phyloP scores from a whole-genome alignment of 2,888 invertebrate genomes.

The Mythimna pallens region DNA sequence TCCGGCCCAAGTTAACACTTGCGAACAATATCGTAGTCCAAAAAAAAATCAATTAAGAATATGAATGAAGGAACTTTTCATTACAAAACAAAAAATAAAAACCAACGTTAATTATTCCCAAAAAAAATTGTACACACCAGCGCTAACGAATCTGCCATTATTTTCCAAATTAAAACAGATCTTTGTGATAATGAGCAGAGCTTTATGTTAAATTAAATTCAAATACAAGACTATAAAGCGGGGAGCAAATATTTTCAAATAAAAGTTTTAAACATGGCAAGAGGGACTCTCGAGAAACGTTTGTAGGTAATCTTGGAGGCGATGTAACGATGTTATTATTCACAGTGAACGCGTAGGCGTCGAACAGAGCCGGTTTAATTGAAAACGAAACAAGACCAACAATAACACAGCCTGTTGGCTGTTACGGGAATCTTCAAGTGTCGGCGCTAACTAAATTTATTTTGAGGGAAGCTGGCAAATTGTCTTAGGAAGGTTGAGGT shows the following conservation, averaged over 20 bases:
- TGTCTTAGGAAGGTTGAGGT: slow-evolving; percentile 2
- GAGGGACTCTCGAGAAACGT: slow-evolving; percentile 29
- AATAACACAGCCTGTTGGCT: slow-evolving; percentile 29
- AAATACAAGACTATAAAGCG: slow-evolving; percentile 19
- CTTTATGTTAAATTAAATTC: slow-evolving; percentile 32
- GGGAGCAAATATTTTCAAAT: slow-evolving; percentile 33
- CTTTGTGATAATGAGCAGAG: slow-evolving; percentile 6
- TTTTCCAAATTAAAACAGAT: slow-evolving; percentile 24
- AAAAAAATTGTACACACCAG: background rate
- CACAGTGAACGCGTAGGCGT: slow-evolving; percentile 48
- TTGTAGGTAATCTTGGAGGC: slow-evolving; percentile 40
- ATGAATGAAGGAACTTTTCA: background rate
- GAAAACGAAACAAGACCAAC: slow-evolving; percentile 58
- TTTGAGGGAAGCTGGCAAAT: slow-evolving; percentile 11
- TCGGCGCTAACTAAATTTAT: slow-evolving; percentile 25
- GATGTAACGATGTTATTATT: slow-evolving; percentile 36
- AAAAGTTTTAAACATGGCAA: slow-evolving; percentile 14
- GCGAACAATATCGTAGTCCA: no score
- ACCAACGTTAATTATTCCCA: background rate
- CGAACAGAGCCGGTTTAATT: slow-evolving; percentile 55
- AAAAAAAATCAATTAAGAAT: no score
- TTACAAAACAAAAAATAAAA: background rate
- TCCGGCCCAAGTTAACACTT: no score
- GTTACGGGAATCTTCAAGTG: slow-evolving; percentile 29
- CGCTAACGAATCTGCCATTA: slow-evolving; percentile 19